Percentiles rank a stretch among this genome's conserved stretches.
phyloP scores from a whole-genome alignment of 2,888 invertebrate species.

The Caenorhabditis sp. region DNA sequence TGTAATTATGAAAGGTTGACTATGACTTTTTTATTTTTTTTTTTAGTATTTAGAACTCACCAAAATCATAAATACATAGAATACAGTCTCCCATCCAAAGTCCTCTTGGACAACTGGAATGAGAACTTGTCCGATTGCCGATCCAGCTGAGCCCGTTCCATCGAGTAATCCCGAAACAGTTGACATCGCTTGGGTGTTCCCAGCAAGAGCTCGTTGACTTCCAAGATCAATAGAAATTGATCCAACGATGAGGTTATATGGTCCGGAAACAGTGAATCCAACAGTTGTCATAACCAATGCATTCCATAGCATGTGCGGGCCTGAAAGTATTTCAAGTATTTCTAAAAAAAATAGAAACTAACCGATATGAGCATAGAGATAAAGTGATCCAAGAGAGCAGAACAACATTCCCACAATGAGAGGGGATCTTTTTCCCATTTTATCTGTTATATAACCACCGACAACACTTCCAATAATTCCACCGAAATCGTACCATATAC shows the following conservation, averaged over 20 bases:
- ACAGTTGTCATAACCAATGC: conserved; percentile 72
- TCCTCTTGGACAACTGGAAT: conserved; percentile 72
- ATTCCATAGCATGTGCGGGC: conserved; percentile 68
- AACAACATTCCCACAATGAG: conserved; percentile 66
- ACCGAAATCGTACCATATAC: conserved; percentile 74
- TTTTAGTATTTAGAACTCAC: conserved; percentile 74
- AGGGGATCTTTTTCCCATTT: conserved; percentile 65
- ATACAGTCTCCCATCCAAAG: conserved; percentile 72
- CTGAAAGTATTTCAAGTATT: conserved; percentile 3
- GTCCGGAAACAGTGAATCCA: conserved; percentile 73
- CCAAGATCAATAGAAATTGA: conserved; percentile 74
- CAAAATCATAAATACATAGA: conserved; percentile 73
- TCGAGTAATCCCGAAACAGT: conserved; percentile 75
- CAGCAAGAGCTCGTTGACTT: conserved; percentile 71
- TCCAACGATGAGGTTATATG: conserved; percentile 74
- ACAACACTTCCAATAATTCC: conserved; percentile 72
- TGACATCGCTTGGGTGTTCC: conserved; percentile 72
- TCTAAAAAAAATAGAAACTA: background rate
- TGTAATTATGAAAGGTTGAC: background rate
- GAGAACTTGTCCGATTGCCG: conserved; percentile 73
- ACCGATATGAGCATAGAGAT: conserved; percentile 58
- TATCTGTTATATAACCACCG: conserved; percentile 68
- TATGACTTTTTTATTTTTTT: background rate
- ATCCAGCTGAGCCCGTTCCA: conserved; percentile 74
- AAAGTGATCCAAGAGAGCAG: conserved; percentile 60